A percentile compares a stretch with the other conserved stretches of the same genome.
Evolutionary conservation across 1,140 invertebrate genomes (phyloP).

Genomic region (Neodiprion pinetum): DNA sequence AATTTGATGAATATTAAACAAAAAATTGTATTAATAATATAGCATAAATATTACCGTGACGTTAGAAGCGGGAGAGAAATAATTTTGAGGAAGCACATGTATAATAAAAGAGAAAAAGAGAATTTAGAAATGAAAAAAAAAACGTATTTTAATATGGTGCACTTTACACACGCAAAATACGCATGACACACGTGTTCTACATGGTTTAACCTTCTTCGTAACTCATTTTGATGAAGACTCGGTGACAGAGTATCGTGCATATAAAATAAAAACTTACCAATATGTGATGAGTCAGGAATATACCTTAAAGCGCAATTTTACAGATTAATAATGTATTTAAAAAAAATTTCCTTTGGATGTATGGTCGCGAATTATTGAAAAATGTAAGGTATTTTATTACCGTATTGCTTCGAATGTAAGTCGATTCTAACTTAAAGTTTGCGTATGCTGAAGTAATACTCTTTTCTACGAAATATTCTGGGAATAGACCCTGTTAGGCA

Average conservation of each 20-base stretch:
- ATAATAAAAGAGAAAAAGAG: conserved; percentile 15
- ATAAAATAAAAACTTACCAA: too few relatives aligned
- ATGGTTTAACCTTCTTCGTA: conserved; percentile 18
- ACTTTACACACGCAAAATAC: conserved; percentile 39
- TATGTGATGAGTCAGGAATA: background rate
- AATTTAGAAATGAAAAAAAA: conserved; percentile 24
- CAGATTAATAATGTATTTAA: background rate
- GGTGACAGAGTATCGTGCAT: too few relatives aligned
- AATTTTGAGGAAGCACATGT: background rate
- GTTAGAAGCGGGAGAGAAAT: conserved; percentile 10
- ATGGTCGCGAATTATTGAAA: background rate
- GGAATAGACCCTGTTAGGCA: too few relatives aligned
- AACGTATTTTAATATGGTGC: conserved; percentile 49
- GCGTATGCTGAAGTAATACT: too few relatives aligned
- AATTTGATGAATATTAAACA: conserved; percentile 38
- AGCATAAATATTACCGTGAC: background rate
- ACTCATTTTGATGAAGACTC: background rate
- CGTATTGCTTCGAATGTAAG: background rate
- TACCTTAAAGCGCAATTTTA: background rate
- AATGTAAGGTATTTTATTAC: background rate
- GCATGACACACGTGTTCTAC: conserved; percentile 25
- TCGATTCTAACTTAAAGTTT: too few relatives aligned
- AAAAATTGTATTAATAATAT: conserved; percentile 1
- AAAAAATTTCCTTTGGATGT: background rate
- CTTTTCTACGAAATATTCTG: too few relatives aligned